Conservation (phyloP, 2,888 invertebrate species). For the Brachylomia viminalis region DNA sequence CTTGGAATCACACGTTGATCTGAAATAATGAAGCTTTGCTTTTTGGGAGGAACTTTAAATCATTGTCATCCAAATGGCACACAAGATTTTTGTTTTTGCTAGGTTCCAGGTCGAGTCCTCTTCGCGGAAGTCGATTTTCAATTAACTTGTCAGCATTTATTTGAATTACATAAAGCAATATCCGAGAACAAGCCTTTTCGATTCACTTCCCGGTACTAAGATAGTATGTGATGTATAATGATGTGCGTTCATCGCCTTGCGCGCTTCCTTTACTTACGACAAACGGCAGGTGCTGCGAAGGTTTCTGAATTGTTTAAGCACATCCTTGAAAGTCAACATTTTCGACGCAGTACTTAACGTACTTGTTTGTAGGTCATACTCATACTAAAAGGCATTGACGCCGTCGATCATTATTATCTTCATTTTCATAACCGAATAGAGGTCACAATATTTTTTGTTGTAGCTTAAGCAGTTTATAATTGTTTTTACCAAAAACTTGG, state of each 20-base stretch:
- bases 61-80: conserved; percentile 22
- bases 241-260: conserved; percentile 63
- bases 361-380: conserved; percentile 43
- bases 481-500: conserved; percentile 6
- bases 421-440: conserved; percentile 16
- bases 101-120: not conserved
- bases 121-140: conserved; percentile 7
- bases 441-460: conserved; percentile 31
- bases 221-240: conserved; percentile 63
- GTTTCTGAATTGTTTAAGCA: conserved; percentile 52
- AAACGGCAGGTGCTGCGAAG: conserved; percentile 46
- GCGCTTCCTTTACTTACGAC: conserved; percentile 63
- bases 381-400: conserved; percentile 24
- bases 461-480: not conserved
- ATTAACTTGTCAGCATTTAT: not conserved
- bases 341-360: conserved; percentile 27
- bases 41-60: conserved; percentile 17
- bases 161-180: conserved; percentile 46
- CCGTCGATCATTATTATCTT: conserved; percentile 30
- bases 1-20: conserved; percentile 29
- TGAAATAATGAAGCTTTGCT: conserved; percentile 43
- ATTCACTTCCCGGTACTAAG: conserved; percentile 59
- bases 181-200: conserved; percentile 54
- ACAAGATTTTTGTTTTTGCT: not conserved
- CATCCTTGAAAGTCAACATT: conserved; percentile 62